phyloP scores from a whole-genome alignment of 1,140 invertebrate genomes.

The Polypedilum pembai region DNA sequence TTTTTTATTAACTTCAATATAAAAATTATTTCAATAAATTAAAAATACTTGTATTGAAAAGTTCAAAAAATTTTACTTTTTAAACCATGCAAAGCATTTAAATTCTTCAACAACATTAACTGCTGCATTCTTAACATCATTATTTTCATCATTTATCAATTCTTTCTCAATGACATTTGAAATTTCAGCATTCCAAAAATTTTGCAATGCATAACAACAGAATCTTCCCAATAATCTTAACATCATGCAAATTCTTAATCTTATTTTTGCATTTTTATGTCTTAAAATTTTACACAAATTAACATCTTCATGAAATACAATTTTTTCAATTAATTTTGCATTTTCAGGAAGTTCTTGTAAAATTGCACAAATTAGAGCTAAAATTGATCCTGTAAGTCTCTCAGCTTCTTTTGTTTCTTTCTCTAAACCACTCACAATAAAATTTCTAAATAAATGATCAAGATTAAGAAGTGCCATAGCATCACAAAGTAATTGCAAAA shows the following conservation, averaged over 20 bases:
- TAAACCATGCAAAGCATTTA: background rate
- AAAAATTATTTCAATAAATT: too few relatives aligned
- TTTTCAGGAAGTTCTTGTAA: constrained; percentile 65
- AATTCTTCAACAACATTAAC: constrained; percentile 19
- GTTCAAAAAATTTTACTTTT: background rate
- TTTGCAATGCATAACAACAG: constrained; percentile 55
- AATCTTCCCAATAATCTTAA: constrained; percentile 57
- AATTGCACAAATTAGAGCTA: constrained; percentile 62
- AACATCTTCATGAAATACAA: constrained; percentile 52
- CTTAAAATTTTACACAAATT: constrained; percentile 53
- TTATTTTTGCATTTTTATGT: constrained; percentile 52
- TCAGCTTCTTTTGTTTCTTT: constrained; percentile 43
- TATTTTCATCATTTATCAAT: background rate
- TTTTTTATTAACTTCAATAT: too few relatives aligned
- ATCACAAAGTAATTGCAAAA: constrained; percentile 69
- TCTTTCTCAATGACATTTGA: background rate
- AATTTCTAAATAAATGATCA: constrained; percentile 47
- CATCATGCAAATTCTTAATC: constrained; percentile 57
- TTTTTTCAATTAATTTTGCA: constrained; percentile 61
- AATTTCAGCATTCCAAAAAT: constrained; percentile 49
- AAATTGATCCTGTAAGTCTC: constrained; percentile 55
- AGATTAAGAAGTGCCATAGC: constrained; percentile 60
- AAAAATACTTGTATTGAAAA: too few relatives aligned
- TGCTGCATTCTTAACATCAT: background rate
- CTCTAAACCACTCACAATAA: constrained; percentile 48